phyloP scores from a whole-genome alignment of 2,888 invertebrate species.

The Stramonita haemastoma region DNA sequence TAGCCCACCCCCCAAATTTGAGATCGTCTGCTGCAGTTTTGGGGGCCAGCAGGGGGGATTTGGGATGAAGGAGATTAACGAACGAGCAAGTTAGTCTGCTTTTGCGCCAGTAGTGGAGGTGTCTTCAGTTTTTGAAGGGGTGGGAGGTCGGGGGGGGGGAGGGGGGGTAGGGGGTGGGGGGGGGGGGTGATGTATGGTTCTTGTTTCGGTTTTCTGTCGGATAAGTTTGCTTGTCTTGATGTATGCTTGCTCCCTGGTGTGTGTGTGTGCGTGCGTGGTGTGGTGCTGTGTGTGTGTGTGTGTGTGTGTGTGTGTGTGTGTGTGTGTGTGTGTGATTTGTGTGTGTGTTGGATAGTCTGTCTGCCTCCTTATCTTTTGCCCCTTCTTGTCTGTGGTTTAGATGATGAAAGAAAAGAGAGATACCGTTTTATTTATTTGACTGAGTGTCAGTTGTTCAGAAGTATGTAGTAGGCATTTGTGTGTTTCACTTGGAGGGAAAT shows the following conservation, averaged over 20 bases:
- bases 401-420: no score
- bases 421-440: no score
- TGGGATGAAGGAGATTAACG: background rate
- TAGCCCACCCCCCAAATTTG: slow-evolving; percentile 32
- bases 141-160: background rate
- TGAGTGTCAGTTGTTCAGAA: no score
- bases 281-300: background rate
- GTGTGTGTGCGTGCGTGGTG: background rate
- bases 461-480: no score
- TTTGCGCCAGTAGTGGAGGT: background rate
- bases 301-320: background rate
- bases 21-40: slow-evolving; percentile 36
- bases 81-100: background rate
- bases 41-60: background rate
- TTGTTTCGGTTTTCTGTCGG: no score
- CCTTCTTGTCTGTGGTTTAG: no score
- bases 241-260: background rate
- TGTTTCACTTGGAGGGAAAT: no score
- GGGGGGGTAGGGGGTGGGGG: background rate
- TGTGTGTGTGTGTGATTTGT: no score
- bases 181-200: background rate
- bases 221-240: background rate
- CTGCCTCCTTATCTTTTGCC: no score
- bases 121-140: background rate
- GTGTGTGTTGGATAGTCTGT: no score